Base-by-base conservation (phyloP, 2,888 invertebrate genomes). In the Orgyia antiqua region DNA sequence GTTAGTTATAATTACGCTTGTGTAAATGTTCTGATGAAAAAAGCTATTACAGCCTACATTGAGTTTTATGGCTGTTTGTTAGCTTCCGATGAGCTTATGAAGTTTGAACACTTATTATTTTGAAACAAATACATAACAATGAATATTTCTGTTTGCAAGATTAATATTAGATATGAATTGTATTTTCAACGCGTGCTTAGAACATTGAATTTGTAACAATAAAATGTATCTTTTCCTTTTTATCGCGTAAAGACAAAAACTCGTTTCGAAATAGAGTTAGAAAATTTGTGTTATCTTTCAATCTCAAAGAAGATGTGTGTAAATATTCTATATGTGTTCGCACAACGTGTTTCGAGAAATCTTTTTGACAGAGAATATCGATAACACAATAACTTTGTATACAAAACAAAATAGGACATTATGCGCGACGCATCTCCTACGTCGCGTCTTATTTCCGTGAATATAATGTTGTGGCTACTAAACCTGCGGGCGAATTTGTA, bases 401-500 rank as follows among this genome's bases (percentile, higher is more conserved):
- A 58, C 53, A 58, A 57, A 58, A 58, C 59, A 59, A 54, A 56
- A 53, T 50, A 55, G 47, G 49, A 58, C 65, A 68, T 70, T 71
- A 78, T 77, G 71, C 74, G 49, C 62, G 57, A 53, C 70, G 68
- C 68, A 75, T 71, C 69, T 56, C 56, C 44, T 44, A 34, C 47
- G 64, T 61, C 63, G 58, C 62, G 65, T 62, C 65, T 61, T 64
- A 61, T 75, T 76, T 73, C 71, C 58, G 55, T 56, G 70, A 68
- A 73, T 67, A 61, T 63, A 51, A 49, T 27, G 33, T 39, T 39
- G 20, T 49, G 50, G 56, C 50, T 38, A 23, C 36, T 17, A 45
- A 46, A 41, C 33, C 25, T 5, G 38, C n/a, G 10, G 24, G 20
- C n/a, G 10, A 18, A 19, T 18, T 8, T 8, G 21, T 10, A 8